Percentiles rank a stretch among this genome's conserved stretches.
Conservation (phyloP, 2,797 vertebrate genomes). For the Dryobates pubescens region DNA sequence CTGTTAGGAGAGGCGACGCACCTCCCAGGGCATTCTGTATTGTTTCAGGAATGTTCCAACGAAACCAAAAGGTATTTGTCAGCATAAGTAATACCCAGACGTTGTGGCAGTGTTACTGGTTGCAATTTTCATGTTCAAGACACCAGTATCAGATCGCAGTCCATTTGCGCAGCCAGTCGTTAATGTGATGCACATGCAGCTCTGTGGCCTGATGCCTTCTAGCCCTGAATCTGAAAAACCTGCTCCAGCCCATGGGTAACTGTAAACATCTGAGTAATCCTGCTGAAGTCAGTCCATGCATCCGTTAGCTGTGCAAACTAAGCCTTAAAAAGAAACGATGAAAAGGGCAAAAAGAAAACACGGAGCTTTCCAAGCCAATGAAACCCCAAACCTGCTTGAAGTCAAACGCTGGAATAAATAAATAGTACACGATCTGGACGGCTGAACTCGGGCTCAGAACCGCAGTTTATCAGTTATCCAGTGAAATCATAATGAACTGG, state of each 20-base stretch:
- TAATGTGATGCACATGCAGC: not conserved
- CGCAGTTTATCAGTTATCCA: not conserved
- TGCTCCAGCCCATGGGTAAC: not conserved
- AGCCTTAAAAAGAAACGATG: not conserved
- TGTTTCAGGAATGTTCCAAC: not conserved
- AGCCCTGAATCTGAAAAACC: not conserved
- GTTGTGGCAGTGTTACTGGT: not conserved
- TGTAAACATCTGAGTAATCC: not conserved
- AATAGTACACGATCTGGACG: not conserved
- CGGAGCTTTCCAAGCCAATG: not conserved
- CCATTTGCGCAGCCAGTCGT: not conserved
- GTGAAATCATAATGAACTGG: not conserved
- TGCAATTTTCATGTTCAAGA: not conserved
- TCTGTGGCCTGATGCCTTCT: not conserved
- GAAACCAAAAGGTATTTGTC: not conserved
- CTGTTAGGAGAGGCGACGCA: not conserved
- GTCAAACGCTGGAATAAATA: not conserved
- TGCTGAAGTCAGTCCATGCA: not conserved
- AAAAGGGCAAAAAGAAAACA: slow-evolving; percentile 18
- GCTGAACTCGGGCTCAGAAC: rapidly evolving
- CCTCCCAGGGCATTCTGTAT: not conserved
- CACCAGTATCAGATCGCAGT: not conserved
- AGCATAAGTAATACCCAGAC: not conserved
- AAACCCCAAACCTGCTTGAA: not conserved
- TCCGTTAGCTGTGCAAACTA: not conserved